Percentiles rank a stretch among this genome's conserved stretches.
phyloP scores from a whole-genome alignment of 2,888 invertebrate genomes.

The Electrophaes corylata region DNA sequence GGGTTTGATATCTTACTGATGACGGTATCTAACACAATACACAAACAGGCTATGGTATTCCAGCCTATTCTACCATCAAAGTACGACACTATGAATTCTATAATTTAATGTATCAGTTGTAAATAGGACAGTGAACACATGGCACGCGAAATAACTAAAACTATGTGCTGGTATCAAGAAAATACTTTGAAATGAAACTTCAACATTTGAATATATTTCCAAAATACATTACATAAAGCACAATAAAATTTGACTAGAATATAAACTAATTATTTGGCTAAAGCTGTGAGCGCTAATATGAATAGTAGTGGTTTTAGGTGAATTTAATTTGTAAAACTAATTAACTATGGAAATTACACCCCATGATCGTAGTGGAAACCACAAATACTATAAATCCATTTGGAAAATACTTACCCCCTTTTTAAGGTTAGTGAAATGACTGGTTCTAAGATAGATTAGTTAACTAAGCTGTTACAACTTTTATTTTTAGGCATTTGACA shows the following conservation, averaged over 20 bases:
- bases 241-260: conserved; percentile 40
- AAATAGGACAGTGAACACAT: conserved; percentile 55
- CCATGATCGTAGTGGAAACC: neutral
- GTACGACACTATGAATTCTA: conserved; percentile 1
- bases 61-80: neutral
- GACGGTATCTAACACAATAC: neutral
- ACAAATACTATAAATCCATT: conserved; percentile 6
- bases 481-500: no score
- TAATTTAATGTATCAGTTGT: neutral
- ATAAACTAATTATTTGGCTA: conserved; percentile 41
- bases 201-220: conserved; percentile 59
- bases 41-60: neutral
- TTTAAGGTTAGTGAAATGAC: neutral
- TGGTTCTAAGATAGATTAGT: neutral
- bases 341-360: neutral
- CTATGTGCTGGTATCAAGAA: conserved; percentile 59
- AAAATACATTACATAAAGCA: conserved; percentile 47
- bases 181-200: conserved; percentile 60
- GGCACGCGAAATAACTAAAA: conserved; percentile 53
- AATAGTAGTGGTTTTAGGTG: conserved; percentile 13
- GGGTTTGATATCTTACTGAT: no score
- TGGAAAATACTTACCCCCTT: neutral
- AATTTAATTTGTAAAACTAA: neutral
- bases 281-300: conserved; percentile 40
- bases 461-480: neutral